Conservation (phyloP, 2,113 vertebrate species). For the Prionailurus viverrinus region DNA sequence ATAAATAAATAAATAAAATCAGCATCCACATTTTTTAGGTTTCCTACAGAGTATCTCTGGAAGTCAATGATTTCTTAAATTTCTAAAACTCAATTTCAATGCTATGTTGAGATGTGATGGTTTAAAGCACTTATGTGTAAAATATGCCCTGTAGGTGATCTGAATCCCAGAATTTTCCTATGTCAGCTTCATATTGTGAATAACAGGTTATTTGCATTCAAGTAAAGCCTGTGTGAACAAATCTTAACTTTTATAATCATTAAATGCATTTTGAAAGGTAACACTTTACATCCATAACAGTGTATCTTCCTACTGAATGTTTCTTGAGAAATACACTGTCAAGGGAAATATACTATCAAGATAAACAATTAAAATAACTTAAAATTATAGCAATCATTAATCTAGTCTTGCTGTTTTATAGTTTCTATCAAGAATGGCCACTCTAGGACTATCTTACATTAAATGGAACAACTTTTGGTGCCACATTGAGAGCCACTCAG, state of each 20-base stretch:
- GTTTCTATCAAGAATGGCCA: neutral
- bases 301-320: neutral
- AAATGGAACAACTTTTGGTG: neutral
- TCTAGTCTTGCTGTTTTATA: neutral
- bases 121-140: neutral
- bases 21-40: neutral
- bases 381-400: neutral
- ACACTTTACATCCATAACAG: neutral
- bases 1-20: neutral
- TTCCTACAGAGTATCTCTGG: neutral
- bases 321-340: neutral
- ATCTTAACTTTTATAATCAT: neutral
- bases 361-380: neutral
- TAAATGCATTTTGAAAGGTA: neutral
- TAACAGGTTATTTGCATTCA: neutral
- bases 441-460: neutral
- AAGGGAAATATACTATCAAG: neutral
- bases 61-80: neutral
- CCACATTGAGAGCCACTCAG: neutral
- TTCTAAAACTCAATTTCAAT: neutral
- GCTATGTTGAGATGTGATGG: neutral
- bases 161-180: neutral
- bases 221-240: neutral
- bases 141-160: neutral
- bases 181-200: neutral